Conservation (phyloP, 2,113 vertebrate genomes). For the Tyto alba region DNA sequence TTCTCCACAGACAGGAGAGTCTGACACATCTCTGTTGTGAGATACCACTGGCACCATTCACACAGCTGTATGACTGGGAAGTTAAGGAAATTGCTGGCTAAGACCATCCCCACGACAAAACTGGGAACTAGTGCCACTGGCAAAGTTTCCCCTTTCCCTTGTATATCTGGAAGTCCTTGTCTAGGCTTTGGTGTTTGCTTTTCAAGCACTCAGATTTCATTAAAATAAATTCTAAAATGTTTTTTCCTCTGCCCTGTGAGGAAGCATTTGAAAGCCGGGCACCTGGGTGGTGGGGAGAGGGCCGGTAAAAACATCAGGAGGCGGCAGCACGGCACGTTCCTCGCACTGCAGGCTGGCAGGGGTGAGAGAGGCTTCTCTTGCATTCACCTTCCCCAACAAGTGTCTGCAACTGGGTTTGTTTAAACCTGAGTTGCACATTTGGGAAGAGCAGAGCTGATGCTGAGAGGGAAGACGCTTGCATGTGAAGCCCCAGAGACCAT, state of each 20-base stretch:
- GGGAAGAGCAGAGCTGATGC: not conserved
- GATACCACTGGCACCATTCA: not conserved
- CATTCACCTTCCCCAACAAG: not conserved
- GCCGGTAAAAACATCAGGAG: not conserved
- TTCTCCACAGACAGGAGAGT: conserved; percentile 1
- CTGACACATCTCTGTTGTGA: conserved; percentile 30
- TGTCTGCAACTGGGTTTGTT: not conserved
- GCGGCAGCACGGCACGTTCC: accelerated
- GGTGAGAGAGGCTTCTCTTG: accelerated
- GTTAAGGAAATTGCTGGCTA: not conserved
- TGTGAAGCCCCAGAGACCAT: not conserved
- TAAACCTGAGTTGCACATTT: not conserved
- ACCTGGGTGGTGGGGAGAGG: too few species aligned
- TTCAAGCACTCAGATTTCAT: not conserved
- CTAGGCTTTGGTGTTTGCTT: not conserved
- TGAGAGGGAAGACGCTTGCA: accelerated
- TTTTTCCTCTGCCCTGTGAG: not conserved
- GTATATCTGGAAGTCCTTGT: not conserved
- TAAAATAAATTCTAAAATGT: not conserved
- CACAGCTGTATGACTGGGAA: not conserved
- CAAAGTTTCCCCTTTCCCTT: not conserved
- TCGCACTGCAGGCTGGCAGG: accelerated
- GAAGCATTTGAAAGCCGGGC: not conserved
- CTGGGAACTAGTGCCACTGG: not conserved
- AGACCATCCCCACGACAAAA: not conserved